Evolutionary conservation across 2,888 invertebrate genomes (phyloP).

Genomic region (Stenodera caucasica): DNA sequence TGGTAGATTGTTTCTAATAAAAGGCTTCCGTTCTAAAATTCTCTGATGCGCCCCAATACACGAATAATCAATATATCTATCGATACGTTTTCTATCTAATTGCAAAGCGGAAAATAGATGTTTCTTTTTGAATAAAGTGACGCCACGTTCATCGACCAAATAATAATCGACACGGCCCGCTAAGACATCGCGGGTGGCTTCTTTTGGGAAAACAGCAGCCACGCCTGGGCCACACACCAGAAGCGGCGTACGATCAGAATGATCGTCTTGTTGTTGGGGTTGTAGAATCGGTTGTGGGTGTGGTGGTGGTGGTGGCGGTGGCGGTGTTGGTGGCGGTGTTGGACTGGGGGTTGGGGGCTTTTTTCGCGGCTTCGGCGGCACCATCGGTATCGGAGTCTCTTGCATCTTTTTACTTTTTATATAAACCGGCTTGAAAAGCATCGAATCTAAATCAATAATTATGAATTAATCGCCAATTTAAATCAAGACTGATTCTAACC

Average conservation of each 20-base stretch:
- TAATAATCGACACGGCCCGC: conserved; percentile 76
- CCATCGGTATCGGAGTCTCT: conserved; percentile 43
- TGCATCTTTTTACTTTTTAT: conserved; percentile 42
- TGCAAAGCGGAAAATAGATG: conserved; percentile 75
- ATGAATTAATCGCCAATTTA: no score
- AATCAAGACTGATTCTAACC: neutral
- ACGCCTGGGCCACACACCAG: conserved; percentile 58
- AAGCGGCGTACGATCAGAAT: conserved; percentile 42
- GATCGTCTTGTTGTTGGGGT: conserved; percentile 4
- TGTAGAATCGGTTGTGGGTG: neutral
- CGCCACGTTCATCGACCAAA: conserved; percentile 68
- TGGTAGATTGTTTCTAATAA: conserved; percentile 38
- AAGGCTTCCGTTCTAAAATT: conserved; percentile 40
- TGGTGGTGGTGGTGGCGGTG: conserved; percentile 26
- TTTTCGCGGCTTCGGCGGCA: conserved; percentile 34
- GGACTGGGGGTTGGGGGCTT: conserved; percentile 29
- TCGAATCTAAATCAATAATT: conserved; percentile 14
- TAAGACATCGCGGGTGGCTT: conserved; percentile 73
- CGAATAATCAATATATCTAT: conserved; percentile 48
- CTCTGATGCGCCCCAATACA: conserved; percentile 51
- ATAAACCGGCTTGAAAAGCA: conserved; percentile 48
- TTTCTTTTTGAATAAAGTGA: conserved; percentile 72
- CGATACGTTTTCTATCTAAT: conserved; percentile 62
- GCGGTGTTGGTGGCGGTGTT: conserved; percentile 28
- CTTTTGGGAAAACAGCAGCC: conserved; percentile 74